Percentiles rank a stretch among this genome's conserved stretches.
Conservation (phyloP, 2,113 vertebrate species). For the Callionymus lyra region DNA sequence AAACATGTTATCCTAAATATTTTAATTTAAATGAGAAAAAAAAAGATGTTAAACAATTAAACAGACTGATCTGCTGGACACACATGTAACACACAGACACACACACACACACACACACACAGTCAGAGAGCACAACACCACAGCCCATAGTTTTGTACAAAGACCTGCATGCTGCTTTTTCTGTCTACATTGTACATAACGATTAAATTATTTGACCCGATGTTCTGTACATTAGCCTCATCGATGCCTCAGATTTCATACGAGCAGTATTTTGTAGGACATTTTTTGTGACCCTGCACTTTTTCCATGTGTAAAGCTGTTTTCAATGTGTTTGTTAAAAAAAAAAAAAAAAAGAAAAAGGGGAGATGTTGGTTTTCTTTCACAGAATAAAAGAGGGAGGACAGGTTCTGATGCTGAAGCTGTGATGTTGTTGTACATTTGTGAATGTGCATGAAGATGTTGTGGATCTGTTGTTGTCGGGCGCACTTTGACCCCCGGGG, state of each 20-base stretch:
- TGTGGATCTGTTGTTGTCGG: constrained; percentile 30
- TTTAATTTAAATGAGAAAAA: no score
- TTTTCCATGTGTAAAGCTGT: constrained; percentile 58
- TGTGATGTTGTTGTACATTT: constrained; percentile 36
- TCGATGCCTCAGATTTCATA: constrained; percentile 47
- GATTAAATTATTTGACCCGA: constrained; percentile 57
- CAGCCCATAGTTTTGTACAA: constrained; percentile 46
- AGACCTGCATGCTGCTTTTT: constrained; percentile 69
- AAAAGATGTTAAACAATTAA: no score
- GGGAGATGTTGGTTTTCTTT: constrained; percentile 5
- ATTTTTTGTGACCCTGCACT: constrained; percentile 42
- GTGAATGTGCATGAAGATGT: constrained; percentile 48
- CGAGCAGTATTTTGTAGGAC: constrained; percentile 62
- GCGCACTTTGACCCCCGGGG: constrained; percentile 24
- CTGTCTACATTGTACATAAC: constrained; percentile 62
- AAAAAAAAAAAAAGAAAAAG: constrained; percentile 13
- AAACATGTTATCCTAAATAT: no score
- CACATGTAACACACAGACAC: constrained; percentile 3
- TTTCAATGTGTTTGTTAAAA: constrained; percentile 57
- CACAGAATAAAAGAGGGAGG: background rate
- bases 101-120: no score
- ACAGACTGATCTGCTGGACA: no score
- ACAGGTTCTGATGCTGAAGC: constrained; percentile 12
- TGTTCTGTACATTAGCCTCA: constrained; percentile 54
- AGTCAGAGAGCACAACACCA: constrained; percentile 39